Evolutionary conservation across 2,113 vertebrate genomes (phyloP).

Genomic region (Phalacrocorax pelagicus): DNA sequence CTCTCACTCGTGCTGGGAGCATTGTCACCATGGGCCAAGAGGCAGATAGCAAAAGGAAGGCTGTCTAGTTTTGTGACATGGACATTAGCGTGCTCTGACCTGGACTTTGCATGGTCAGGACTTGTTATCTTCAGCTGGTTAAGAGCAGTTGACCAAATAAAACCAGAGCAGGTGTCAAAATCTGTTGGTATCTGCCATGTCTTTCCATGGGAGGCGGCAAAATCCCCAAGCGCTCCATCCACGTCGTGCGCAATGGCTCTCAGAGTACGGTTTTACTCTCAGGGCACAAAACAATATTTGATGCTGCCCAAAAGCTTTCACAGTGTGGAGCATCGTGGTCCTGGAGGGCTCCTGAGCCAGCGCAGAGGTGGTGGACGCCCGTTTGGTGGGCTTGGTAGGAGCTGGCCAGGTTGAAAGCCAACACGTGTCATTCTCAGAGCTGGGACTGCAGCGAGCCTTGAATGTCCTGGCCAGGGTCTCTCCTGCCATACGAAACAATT

Average conservation of each 20-base stretch:
- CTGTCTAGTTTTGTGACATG: background rate
- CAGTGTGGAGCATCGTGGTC: background rate
- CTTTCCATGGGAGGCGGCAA: background rate
- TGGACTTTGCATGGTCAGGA: background rate
- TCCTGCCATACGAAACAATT: background rate
- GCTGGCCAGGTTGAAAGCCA: background rate
- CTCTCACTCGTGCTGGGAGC: accelerated
- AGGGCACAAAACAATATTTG: background rate
- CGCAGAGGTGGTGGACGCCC: accelerated
- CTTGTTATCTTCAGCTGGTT: background rate
- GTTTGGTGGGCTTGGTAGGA: accelerated
- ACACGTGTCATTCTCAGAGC: accelerated
- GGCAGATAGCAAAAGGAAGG: background rate
- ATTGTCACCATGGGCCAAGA: background rate
- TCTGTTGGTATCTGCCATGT: background rate
- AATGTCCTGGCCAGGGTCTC: background rate
- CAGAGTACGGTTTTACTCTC: background rate
- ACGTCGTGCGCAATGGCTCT: background rate
- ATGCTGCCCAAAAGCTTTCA: background rate
- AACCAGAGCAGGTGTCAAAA: background rate
- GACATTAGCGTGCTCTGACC: background rate
- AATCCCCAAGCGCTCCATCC: background rate
- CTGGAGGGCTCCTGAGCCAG: background rate
- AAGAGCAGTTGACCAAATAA: background rate
- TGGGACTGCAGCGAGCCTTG: background rate